Percentiles rank a stretch among this genome's conserved stretches.
These are phyloP conservation scores for Cyprinodon brontotheroides DNA, from an alignment of 2,113 vertebrate genomes.

Conservation along the genomic window DNA sequence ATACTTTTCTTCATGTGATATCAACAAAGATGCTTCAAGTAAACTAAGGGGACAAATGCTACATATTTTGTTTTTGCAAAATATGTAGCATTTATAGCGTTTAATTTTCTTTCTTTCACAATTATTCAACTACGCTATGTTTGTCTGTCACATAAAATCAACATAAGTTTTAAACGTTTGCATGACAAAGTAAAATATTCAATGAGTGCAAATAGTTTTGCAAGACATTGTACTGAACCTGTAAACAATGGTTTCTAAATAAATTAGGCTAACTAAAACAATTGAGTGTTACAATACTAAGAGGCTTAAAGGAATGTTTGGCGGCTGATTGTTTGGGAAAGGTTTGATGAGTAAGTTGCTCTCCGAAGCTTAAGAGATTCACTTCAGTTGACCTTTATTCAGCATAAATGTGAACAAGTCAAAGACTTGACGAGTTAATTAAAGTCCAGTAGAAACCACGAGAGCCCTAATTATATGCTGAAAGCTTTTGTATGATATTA, in stretches of 20 bases:
- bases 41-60: too few species aligned
- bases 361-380: conserved; percentile 2
- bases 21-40: too few species aligned
- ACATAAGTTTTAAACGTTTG: too few species aligned
- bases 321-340: not conserved
- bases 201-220: not conserved
- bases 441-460: not conserved
- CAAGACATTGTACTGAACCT: not conserved
- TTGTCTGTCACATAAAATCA: too few species aligned
- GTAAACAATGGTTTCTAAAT: not conserved
- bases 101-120: too few species aligned
- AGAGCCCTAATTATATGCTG: not conserved
- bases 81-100: too few species aligned
- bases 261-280: not conserved
- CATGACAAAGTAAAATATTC: not conserved
- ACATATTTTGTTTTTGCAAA: too few species aligned
- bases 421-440: not conserved
- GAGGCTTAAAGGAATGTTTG: not conserved
- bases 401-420: not conserved
- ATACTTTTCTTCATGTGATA: too few species aligned
- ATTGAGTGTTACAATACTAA: not conserved
- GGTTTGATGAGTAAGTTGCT: not conserved
- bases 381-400: not conserved
- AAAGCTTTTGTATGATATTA: not conserved
- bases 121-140: not conserved